Base-by-base conservation (phyloP, 2,888 invertebrate genomes). In the Limnephilus marmoratus region DNA sequence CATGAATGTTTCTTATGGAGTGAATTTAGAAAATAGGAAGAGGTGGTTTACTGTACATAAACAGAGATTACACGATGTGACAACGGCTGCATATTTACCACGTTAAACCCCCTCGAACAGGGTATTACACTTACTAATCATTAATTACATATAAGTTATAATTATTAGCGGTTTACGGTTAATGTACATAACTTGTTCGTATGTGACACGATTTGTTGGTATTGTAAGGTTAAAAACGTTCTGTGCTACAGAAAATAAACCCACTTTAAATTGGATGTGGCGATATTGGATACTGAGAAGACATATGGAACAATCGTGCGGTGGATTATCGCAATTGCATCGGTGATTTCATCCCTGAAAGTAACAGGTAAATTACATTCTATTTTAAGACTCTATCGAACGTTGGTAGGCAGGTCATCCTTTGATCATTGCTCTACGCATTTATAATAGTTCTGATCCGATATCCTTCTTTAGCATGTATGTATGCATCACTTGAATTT, bases 41-140 rank as follows among this genome's bases (percentile, higher is more conserved):
- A 53, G 87, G 41, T 45, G 81, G 88, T 49, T 86, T 45, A 86
- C 34, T 53, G 93, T 92, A 93, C 91, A 86, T 91, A 93, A 93
- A 93, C 93, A 92, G 90, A 90, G 83, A 91, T 90, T 81, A 85
- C 81, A 92, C 90, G 85, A 92, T 92, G 92, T 92, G 90, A 92
- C 41, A 85, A 85, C 85, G 85, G 81, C 80, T 92, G 90, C 86
- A 90, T 90, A 86, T 41, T 92, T 81, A 41, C 37, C 24, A 49
- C 85, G 85, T 90, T 90, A 80, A 86, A 85, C 85, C 92, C 90
- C 90, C 83, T 90, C 37, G 81, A 37, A 87, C 87, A 87, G 87
- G 87, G 87, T 87, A 87, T 49, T 87, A 87, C 83, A 37, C 24
- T 83, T 83, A 37, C 34, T 68, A 68, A 68, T 68, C 68, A 68